Percentiles rank a stretch among this genome's conserved stretches.
These are phyloP conservation scores for Microcebus jonahi DNA, from an alignment of 2,113 vertebrate species.

Conservation along the genomic window DNA sequence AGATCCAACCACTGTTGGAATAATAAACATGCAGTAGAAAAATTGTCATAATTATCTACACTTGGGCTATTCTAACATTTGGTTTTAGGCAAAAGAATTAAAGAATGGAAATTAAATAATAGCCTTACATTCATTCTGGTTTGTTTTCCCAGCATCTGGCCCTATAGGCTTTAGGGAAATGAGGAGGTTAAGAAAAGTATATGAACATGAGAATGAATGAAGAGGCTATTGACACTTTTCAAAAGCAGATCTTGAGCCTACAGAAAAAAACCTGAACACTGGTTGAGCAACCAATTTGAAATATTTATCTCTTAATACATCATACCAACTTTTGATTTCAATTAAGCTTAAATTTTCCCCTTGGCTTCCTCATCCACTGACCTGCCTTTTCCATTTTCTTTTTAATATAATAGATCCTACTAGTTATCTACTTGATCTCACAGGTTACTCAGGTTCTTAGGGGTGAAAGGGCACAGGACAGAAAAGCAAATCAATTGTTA, in stretches of 20 bases:
- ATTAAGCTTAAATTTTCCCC: not conserved
- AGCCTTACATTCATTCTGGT: not conserved
- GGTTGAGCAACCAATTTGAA: not conserved
- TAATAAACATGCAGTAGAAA: not conserved
- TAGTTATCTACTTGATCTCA: not conserved
- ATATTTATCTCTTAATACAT: not conserved
- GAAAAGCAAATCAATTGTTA: not conserved
- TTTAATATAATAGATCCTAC: not conserved
- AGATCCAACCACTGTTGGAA: not conserved
- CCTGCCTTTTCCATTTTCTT: not conserved
- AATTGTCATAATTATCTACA: not conserved
- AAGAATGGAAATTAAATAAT: not conserved
- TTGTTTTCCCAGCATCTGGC: not conserved
- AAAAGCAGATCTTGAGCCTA: not conserved
- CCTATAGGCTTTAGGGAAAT: not conserved
- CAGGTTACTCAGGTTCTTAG: not conserved
- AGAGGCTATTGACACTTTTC: not conserved
- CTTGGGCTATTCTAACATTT: not conserved
- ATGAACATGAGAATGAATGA: not conserved
- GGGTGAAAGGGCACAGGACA: not conserved
- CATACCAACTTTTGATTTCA: not conserved
- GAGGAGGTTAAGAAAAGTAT: not conserved
- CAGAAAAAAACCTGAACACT: not conserved
- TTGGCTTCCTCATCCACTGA: not conserved
- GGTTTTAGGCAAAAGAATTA: not conserved